Conservation (phyloP, 2,113 vertebrate species). For the Hypocryptadius cinnamomeus region DNA sequence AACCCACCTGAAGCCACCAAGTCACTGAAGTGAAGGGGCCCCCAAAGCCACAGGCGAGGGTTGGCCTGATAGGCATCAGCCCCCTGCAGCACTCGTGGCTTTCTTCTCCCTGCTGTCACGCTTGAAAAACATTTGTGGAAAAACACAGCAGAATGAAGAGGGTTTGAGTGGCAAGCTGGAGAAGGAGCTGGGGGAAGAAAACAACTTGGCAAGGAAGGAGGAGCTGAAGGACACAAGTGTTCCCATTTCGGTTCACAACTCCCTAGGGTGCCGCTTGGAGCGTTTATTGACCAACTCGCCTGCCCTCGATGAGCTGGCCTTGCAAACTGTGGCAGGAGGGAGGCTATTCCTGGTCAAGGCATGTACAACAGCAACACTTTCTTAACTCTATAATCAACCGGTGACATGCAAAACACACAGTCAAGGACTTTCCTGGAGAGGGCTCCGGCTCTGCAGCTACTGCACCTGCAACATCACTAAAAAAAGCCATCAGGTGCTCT, state of each 20-base stretch:
- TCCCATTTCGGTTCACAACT: conserved; percentile 1
- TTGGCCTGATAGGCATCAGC: not conserved
- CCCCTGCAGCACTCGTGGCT: fast-evolving
- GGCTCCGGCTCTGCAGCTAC: not conserved
- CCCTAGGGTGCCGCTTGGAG: not conserved
- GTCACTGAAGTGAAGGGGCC: not conserved
- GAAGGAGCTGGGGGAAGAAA: not conserved
- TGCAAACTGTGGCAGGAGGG: not conserved
- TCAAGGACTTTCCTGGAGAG: not conserved
- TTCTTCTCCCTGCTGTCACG: not conserved
- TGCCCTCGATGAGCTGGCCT: not conserved
- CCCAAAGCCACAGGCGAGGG: not conserved
- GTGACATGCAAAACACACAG: not conserved
- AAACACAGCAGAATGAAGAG: conserved; percentile 14
- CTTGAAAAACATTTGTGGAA: not conserved
- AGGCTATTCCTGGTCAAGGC: not conserved
- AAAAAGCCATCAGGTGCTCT: not conserved
- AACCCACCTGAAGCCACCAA: not conserved
- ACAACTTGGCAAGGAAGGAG: not conserved
- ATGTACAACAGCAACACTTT: not conserved
- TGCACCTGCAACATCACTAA: not conserved
- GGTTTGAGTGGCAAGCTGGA: not conserved
- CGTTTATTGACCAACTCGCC: not conserved
- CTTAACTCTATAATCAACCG: not conserved
- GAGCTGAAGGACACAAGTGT: conserved; percentile 6